A percentile compares a stretch with the other conserved stretches of the same genome.
phyloP scores from a whole-genome alignment of 2,888 invertebrate genomes.

The Nowickia ferox region DNA sequence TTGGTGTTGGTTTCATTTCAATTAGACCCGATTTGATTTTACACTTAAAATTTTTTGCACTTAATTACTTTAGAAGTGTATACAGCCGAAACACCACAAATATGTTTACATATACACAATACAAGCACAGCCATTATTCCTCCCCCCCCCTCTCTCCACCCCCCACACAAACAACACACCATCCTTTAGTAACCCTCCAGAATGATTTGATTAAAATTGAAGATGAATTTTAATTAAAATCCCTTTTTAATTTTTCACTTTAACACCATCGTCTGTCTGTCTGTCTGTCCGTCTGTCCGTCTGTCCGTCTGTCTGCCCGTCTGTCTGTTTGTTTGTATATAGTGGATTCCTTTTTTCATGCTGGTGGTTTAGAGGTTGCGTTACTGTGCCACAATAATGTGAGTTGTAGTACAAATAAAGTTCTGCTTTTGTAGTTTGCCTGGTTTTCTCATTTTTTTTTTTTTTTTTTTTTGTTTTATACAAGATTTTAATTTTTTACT shows the following conservation, averaged over 20 bases:
- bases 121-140: not conserved
- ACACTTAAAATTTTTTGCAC: slow-evolving; percentile 83
- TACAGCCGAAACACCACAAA: slow-evolving; percentile 30
- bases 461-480: not conserved
- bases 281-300: slow-evolving; percentile 19
- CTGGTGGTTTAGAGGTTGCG: slow-evolving; percentile 24
- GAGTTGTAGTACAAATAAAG: slow-evolving; percentile 10
- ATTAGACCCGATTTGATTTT: slow-evolving; percentile 81
- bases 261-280: slow-evolving; percentile 41
- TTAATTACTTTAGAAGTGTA: slow-evolving; percentile 80
- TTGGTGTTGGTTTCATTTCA: slow-evolving; percentile 67
- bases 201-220: slow-evolving; percentile 83
- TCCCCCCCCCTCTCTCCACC: not conserved
- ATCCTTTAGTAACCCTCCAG: slow-evolving; percentile 68
- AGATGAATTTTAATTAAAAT: slow-evolving; percentile 83
- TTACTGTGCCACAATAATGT: slow-evolving; percentile 54
- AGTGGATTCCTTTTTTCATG: not conserved
- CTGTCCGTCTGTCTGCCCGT: not conserved
- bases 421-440: slow-evolving; percentile 29
- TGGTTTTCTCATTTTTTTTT: slow-evolving; percentile 6
- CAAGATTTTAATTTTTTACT: slow-evolving; percentile 11
- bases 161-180: not conserved
- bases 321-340: slow-evolving; percentile 8
- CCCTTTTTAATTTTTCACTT: slow-evolving; percentile 73
- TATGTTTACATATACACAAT: not conserved